Conservation (phyloP, 2,888 invertebrate genomes). For the Cyaniris semiargus region DNA sequence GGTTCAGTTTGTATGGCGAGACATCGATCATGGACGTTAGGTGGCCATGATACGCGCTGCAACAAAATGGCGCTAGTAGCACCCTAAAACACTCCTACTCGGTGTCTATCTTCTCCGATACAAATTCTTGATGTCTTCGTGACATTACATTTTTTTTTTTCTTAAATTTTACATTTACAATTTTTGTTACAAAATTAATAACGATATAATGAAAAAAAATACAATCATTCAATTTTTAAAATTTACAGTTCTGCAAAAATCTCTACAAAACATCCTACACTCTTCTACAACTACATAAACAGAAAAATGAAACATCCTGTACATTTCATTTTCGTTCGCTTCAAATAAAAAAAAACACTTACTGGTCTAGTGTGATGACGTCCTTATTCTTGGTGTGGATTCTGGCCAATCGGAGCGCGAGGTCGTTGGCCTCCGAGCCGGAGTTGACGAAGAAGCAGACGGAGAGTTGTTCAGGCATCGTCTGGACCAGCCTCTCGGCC, state of each 20-base stretch:
- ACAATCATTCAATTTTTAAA: neutral
- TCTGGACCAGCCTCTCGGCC: constrained; percentile 89
- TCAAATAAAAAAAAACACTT: constrained; percentile 75
- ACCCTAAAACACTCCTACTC: constrained; percentile 67
- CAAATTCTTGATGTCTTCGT: constrained; percentile 1
- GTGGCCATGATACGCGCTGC: constrained; percentile 99
- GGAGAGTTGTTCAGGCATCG: constrained; percentile 91
- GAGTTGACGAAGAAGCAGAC: constrained; percentile 99
- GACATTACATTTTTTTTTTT: constrained; percentile 1
- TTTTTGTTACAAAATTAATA: neutral
- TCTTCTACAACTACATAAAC: neutral
- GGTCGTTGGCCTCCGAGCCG: constrained; percentile 99
- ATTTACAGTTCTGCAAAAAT: neutral
- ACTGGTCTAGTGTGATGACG: constrained; percentile 97
- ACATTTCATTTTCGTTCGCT: constrained; percentile 9
- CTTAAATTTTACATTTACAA: constrained; percentile 8
- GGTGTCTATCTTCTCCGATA: constrained; percentile 36
- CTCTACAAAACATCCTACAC: neutral
- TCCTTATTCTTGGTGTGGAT: constrained; percentile 94
- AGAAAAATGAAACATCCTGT: constrained; percentile 13
- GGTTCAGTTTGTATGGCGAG: constrained; percentile 98
- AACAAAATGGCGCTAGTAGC: constrained; percentile 81
- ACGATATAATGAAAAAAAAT: neutral
- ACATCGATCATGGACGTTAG: constrained; percentile 97
- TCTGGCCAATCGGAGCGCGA: constrained; percentile 94